Evolutionary conservation across 1,140 invertebrate genomes (phyloP).

Genomic region (Apocrypta bakeri): DNA sequence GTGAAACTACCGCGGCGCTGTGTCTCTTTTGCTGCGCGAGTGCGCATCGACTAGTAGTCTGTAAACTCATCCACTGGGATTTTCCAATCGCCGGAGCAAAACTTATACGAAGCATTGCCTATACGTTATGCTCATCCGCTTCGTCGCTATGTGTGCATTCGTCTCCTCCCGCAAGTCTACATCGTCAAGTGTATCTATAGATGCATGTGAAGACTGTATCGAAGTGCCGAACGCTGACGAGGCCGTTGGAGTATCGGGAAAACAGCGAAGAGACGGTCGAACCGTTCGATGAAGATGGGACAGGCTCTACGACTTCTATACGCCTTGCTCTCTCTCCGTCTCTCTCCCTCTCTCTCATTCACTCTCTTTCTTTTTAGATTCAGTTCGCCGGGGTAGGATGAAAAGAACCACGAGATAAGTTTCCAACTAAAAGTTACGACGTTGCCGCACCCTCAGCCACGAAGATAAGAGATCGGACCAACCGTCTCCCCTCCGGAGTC

Average conservation of each 20-base stretch:
- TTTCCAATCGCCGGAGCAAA: constrained; percentile 18
- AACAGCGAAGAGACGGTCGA: neutral
- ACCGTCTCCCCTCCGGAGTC: neutral
- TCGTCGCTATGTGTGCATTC: no score
- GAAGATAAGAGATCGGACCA: constrained; percentile 31
- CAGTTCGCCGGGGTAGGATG: neutral
- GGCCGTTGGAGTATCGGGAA: neutral
- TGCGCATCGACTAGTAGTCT: neutral
- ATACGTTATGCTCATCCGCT: no score
- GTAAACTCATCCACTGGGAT: constrained; percentile 2
- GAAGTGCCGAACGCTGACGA: neutral
- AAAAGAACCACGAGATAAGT: constrained; percentile 43
- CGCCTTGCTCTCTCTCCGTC: no score
- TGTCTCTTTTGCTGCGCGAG: neutral
- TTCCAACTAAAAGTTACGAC: constrained; percentile 51
- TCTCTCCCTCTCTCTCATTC: neutral
- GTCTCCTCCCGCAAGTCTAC: neutral
- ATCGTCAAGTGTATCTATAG: neutral
- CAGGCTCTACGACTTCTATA: neutral
- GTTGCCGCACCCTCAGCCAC: neutral
- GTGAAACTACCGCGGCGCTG: neutral
- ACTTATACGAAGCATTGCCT: neutral
- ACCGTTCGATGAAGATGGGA: no score
- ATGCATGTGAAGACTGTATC: neutral
- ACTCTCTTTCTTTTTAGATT: neutral